These are phyloP conservation scores for Acanthosoma haemorrhoidale DNA, from an alignment of 2,888 invertebrate species.

Conservation along the genomic window DNA sequence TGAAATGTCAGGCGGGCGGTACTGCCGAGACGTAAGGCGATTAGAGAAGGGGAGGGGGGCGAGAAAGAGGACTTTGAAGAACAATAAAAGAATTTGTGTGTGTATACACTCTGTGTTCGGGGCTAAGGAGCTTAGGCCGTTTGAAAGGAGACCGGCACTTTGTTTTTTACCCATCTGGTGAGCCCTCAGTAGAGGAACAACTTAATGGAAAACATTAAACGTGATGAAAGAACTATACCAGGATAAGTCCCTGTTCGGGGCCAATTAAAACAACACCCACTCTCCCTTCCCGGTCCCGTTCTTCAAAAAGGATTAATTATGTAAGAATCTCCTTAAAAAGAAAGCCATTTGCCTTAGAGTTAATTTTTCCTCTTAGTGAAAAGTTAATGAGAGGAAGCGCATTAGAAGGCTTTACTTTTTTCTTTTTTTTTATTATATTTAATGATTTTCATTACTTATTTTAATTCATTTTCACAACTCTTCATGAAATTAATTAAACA, in stretches of 20 bases:
- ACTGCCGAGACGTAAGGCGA: slow-evolving; percentile 4
- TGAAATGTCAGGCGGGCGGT: background rate
- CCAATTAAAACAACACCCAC: slow-evolving; percentile 9
- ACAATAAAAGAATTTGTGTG: slow-evolving; percentile 27
- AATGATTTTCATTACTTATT: background rate
- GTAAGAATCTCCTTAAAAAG: slow-evolving; percentile 6
- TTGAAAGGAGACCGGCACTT: background rate
- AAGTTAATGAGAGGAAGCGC: slow-evolving; percentile 18
- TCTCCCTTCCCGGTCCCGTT: background rate
- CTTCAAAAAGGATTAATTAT: slow-evolving; percentile 13
- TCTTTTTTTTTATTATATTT: slow-evolving; percentile 2
- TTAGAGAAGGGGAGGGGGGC: background rate
- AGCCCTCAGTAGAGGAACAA: background rate
- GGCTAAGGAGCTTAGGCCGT: background rate
- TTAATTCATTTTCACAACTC: slow-evolving; percentile 1
- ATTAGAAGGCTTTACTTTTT: slow-evolving; percentile 1
- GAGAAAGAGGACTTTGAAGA: slow-evolving; percentile 2
- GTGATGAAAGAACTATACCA: background rate
- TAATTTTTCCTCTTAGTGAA: slow-evolving; percentile 9
- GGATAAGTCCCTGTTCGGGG: background rate
- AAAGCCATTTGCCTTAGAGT: slow-evolving; percentile 1
- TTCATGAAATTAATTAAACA: background rate
- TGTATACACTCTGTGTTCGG: background rate
- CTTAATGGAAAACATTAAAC: slow-evolving; percentile 16
- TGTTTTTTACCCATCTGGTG: background rate